Percentiles rank a stretch among this genome's conserved stretches.
phyloP scores from a whole-genome alignment of 2,888 invertebrate species.

The Microctonus brassicae region DNA sequence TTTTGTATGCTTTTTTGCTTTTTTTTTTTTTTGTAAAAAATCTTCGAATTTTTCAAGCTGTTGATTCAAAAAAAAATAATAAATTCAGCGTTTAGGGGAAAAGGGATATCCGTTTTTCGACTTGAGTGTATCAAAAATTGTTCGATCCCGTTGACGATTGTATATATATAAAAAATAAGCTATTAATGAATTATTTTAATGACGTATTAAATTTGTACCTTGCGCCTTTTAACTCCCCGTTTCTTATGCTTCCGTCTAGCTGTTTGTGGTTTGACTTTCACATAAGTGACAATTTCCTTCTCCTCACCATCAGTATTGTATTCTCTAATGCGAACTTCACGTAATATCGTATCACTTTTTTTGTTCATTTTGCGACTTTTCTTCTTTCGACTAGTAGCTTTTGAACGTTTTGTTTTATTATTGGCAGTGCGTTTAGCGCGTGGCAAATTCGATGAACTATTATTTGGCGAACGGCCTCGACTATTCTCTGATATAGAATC shows the following conservation, averaged over 20 bases:
- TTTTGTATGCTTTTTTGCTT: too few species aligned
- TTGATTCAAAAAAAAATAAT: slow-evolving; percentile 3
- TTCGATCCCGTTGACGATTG: neutral
- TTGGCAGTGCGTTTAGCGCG: slow-evolving; percentile 38
- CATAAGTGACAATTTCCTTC: slow-evolving; percentile 62
- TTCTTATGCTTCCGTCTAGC: slow-evolving; percentile 59
- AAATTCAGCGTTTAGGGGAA: neutral
- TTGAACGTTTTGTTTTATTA: slow-evolving; percentile 26
- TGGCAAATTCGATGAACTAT: slow-evolving; percentile 48
- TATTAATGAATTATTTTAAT: slow-evolving; percentile 18
- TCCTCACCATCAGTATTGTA: slow-evolving; percentile 62
- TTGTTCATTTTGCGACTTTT: slow-evolving; percentile 43
- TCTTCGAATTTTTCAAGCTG: slow-evolving; percentile 6
- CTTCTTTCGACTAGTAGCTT: slow-evolving; percentile 34
- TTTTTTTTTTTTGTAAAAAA: neutral
- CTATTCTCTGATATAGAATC: slow-evolving; percentile 64
- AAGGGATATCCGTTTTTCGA: neutral
- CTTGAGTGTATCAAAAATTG: slow-evolving; percentile 12
- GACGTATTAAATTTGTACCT: slow-evolving; percentile 67
- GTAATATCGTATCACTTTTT: slow-evolving; percentile 46
- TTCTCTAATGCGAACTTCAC: slow-evolving; percentile 63
- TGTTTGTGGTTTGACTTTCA: slow-evolving; percentile 53
- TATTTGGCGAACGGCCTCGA: slow-evolving; percentile 56
- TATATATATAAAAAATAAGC: slow-evolving; percentile 18
- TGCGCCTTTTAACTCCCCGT: slow-evolving; percentile 71